A percentile compares a stretch with the other conserved stretches of the same genome.
Evolutionary conservation across 1,140 invertebrate genomes (phyloP).

Genomic region (Drosophila dunni): DNA sequence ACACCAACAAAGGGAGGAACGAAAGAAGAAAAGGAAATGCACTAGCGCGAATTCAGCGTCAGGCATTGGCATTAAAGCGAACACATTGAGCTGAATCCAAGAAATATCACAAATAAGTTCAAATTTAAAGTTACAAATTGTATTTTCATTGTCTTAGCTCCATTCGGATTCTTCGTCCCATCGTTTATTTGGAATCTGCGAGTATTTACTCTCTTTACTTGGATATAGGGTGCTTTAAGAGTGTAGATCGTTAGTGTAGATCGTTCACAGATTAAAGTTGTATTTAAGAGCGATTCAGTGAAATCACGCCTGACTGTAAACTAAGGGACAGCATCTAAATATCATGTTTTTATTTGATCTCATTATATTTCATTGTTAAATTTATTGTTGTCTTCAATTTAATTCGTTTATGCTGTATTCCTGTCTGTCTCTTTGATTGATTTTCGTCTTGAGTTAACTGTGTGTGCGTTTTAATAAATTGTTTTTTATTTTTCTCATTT

Average conservation of each 20-base stretch:
- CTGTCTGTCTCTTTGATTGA: slow-evolving; percentile 52
- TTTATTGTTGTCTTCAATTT: slow-evolving; percentile 21
- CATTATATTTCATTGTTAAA: slow-evolving; percentile 17
- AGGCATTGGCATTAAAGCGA: slow-evolving; percentile 12
- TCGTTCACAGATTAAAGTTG: background rate
- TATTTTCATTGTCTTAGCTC: no score
- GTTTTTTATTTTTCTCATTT: slow-evolving; percentile 21
- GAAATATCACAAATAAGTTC: slow-evolving; percentile 6
- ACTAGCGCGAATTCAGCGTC: slow-evolving; percentile 31
- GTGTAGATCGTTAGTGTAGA: background rate
- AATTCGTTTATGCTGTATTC: slow-evolving; percentile 23
- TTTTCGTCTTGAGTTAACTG: slow-evolving; percentile 42
- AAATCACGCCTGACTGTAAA: background rate
- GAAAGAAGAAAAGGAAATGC: background rate
- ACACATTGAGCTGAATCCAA: background rate
- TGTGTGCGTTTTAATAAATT: background rate
- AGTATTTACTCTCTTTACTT: no score
- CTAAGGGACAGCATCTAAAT: background rate
- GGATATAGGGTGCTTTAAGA: no score
- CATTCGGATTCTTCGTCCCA: no score
- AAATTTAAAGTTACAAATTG: background rate
- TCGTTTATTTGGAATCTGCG: no score
- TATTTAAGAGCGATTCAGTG: background rate
- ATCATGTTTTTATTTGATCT: slow-evolving; percentile 9
- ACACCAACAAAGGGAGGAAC: background rate